These are phyloP conservation scores for Cyphomyrus discorhynchus DNA, from an alignment of 2,113 vertebrate species.

Conservation along the genomic window DNA sequence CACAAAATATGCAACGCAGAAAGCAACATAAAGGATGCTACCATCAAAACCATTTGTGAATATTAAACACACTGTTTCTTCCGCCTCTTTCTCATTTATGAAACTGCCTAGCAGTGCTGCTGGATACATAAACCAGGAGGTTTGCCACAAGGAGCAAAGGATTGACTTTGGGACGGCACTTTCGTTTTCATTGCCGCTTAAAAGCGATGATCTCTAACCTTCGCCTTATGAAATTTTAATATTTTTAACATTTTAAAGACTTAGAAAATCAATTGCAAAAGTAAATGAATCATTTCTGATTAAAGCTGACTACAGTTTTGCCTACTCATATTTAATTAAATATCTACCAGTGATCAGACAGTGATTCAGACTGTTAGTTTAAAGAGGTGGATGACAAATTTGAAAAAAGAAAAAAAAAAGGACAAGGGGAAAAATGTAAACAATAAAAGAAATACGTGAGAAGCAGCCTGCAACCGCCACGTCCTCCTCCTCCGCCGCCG, in stretches of 20 bases:
- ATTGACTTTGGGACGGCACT: background rate
- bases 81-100: background rate
- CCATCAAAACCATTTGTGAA: background rate
- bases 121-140: background rate
- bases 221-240: background rate
- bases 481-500: slow-evolving; percentile 42
- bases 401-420: slow-evolving; percentile 7
- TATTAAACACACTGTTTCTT: background rate
- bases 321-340: slow-evolving; percentile 24
- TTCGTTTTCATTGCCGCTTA: background rate
- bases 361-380: slow-evolving; percentile 44
- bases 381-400: slow-evolving; percentile 26
- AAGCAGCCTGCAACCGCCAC: background rate
- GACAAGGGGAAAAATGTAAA: slow-evolving; percentile 52
- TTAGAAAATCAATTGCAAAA: slow-evolving; percentile 47
- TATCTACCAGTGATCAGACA: slow-evolving; percentile 31
- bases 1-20: background rate
- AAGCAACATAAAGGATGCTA: background rate
- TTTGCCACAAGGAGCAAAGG: background rate
- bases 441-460: slow-evolving; percentile 28
- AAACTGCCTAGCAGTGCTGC: background rate
- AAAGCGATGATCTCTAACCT: background rate
- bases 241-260: slow-evolving; percentile 24
- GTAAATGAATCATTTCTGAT: slow-evolving; percentile 50
- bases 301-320: slow-evolving; percentile 38